Evolutionary conservation across 2,888 invertebrate species (phyloP).

Genomic region (Octonoba sinensis): DNA sequence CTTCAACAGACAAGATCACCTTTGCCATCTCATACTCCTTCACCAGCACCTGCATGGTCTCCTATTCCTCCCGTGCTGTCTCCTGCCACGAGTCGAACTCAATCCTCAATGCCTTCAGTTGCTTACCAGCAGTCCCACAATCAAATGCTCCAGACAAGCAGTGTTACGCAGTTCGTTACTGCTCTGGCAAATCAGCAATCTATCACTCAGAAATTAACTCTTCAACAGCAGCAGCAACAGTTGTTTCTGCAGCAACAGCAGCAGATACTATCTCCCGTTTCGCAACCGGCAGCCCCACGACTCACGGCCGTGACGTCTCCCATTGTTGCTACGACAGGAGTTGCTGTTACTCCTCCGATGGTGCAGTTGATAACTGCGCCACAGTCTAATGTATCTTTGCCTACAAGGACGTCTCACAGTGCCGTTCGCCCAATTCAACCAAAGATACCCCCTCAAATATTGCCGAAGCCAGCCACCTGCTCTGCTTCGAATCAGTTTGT

Average conservation of each 20-base stretch:
- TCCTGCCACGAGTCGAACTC: constrained; percentile 38
- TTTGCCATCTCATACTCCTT: constrained; percentile 61
- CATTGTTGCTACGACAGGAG: constrained; percentile 32
- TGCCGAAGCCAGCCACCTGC: constrained; percentile 68
- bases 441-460: constrained; percentile 73
- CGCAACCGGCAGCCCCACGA: constrained; percentile 26
- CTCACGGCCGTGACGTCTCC: constrained; percentile 34
- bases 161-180: constrained; percentile 54
- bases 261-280: constrained; percentile 26
- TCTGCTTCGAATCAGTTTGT: constrained; percentile 59
- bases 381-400: constrained; percentile 29
- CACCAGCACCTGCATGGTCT: constrained; percentile 60
- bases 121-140: constrained; percentile 59
- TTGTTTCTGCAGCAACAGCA: constrained; percentile 31
- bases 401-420: constrained; percentile 71
- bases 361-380: constrained; percentile 59
- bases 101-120: constrained; percentile 33
- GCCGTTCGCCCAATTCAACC: constrained; percentile 74
- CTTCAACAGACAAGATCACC: constrained; percentile 59
- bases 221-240: constrained; percentile 34
- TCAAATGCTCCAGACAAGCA: constrained; percentile 55
- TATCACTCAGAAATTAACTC: constrained; percentile 49
- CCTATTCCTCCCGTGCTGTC: constrained; percentile 55
- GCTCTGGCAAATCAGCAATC: constrained; percentile 43
- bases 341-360: constrained; percentile 30